Conservation (phyloP, 2,113 vertebrate species). For the Pluvialis apricaria region DNA sequence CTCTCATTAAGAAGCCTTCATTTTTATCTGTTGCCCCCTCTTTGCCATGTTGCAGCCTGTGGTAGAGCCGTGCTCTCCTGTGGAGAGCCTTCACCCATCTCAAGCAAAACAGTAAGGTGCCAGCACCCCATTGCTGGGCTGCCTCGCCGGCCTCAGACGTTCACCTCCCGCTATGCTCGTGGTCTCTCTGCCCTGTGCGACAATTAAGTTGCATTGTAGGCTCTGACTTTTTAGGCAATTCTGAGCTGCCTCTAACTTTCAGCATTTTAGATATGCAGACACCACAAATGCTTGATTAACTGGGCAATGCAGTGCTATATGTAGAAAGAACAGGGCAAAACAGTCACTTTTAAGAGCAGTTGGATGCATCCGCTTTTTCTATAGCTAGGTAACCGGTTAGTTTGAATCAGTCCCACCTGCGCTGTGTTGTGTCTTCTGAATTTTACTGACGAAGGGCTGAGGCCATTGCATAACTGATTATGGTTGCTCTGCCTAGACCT, state of each 20-base stretch:
- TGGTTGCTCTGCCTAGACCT: not conserved
- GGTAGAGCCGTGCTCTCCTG: not conserved
- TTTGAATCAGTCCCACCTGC: not conserved
- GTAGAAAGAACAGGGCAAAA: not conserved
- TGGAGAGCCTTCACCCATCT: not conserved
- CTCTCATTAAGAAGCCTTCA: not conserved
- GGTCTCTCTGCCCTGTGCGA: not conserved
- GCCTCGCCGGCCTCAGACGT: accelerated
- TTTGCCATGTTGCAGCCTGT: not conserved
- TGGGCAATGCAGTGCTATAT: not conserved
- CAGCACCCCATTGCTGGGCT: accelerated
- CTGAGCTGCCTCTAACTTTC: not conserved
- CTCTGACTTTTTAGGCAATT: not conserved
- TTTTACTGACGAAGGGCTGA: not conserved
- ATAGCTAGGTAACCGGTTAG: not conserved
- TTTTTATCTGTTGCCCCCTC: not conserved
- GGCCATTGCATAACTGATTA: not conserved
- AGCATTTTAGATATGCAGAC: not conserved
- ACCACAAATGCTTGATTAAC: not conserved
- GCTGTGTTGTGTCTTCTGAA: not conserved
- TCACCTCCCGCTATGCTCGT: not conserved
- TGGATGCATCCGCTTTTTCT: not conserved
- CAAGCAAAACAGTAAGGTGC: not conserved
- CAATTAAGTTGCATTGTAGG: not conserved
- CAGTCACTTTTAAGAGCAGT: not conserved